Evolutionary conservation across 2,797 vertebrate species (phyloP).

Genomic region (Propithecus perrieri): DNA sequence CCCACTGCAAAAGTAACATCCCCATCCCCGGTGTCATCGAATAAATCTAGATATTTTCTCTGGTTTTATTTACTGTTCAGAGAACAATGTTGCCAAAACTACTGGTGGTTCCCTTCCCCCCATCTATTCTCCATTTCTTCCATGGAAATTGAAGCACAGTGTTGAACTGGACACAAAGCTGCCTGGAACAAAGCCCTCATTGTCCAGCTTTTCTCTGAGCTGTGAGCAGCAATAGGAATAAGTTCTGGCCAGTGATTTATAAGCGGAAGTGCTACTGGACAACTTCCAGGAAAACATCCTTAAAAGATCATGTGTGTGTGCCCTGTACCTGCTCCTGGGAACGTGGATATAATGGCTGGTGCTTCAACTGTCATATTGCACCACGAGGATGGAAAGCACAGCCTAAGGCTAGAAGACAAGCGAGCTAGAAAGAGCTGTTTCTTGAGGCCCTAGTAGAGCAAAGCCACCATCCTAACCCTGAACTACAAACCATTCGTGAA

Average conservation of each 20-base stretch:
- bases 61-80: neutral
- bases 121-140: neutral
- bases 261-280: neutral
- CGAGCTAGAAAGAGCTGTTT: neutral
- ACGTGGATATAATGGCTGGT: neutral
- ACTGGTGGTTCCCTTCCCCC: neutral
- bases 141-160: neutral
- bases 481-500: neutral
- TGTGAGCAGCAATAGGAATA: neutral
- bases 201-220: neutral
- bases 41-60: neutral
- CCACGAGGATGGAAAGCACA: neutral
- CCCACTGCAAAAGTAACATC: neutral
- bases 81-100: neutral
- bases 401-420: neutral
- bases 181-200: neutral
- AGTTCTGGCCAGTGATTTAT: neutral
- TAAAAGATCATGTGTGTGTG: neutral
- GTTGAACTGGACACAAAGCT: neutral
- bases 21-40: neutral
- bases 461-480: neutral
- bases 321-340: neutral
- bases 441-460: neutral
- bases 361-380: neutral
- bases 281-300: slow-evolving; percentile 16